Evolutionary conservation across 1,140 invertebrate species (phyloP).

Genomic region (Belonocnema kinseyi): DNA sequence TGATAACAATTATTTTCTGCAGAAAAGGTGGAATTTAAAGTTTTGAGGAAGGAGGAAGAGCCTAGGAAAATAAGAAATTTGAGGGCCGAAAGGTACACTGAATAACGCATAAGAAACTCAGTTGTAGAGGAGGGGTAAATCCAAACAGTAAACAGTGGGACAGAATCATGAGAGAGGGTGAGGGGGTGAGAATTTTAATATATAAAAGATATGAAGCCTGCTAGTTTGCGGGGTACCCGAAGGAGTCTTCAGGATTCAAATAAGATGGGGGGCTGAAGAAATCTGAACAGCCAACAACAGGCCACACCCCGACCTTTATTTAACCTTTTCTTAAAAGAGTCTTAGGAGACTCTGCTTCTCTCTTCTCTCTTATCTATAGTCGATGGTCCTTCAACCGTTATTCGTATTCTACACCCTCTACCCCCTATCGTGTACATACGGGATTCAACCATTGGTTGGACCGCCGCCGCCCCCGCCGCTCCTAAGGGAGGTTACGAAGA

Average conservation of each 20-base stretch:
- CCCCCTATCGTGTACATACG: conserved; percentile 57
- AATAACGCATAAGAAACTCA: conserved; percentile 28
- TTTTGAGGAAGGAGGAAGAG: neutral
- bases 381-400: conserved; percentile 68
- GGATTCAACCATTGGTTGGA: conserved; percentile 36
- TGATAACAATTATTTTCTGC: neutral
- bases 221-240: conserved; percentile 52
- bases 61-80: conserved; percentile 8
- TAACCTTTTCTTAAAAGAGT: conserved; percentile 74
- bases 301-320: conserved; percentile 68
- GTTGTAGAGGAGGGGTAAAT: conserved; percentile 61
- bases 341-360: conserved; percentile 59
- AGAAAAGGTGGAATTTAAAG: neutral
- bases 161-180: conserved; percentile 37
- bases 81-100: conserved; percentile 9
- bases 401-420: conserved; percentile 46
- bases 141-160: conserved; percentile 71
- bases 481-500: conserved; percentile 48
- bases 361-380: conserved; percentile 66
- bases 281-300: conserved; percentile 75
- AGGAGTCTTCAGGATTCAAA: conserved; percentile 64
- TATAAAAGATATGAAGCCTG: conserved; percentile 73
- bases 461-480: conserved; percentile 40
- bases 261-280: conserved; percentile 65
- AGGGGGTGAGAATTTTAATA: conserved; percentile 66